These are phyloP conservation scores for Brachystomella parvula DNA, from an alignment of 1,140 invertebrate species.

Conservation along the genomic window DNA sequence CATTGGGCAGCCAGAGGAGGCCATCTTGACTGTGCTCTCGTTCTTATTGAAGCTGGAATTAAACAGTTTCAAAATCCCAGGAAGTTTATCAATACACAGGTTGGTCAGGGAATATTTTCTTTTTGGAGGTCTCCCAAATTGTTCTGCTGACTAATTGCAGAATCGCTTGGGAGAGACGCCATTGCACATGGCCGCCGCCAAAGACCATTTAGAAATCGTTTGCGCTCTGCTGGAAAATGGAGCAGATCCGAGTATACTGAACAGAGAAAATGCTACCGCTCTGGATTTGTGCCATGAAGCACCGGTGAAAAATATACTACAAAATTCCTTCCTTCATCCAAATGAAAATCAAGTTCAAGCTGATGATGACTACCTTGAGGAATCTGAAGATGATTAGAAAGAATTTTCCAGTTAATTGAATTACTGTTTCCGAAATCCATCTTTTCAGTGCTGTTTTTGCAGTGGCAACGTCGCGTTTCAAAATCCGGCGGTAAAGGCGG, in stretches of 20 bases:
- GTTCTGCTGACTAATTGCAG: constrained; percentile 36
- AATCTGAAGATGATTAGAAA: constrained; percentile 18
- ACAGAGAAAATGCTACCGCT: constrained; percentile 50
- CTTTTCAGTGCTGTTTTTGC: not conserved
- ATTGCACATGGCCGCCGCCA: constrained; percentile 50
- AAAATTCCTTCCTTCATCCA: not conserved
- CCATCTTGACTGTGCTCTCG: constrained; percentile 49
- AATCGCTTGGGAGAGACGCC: constrained; percentile 59
- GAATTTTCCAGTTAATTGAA: not conserved
- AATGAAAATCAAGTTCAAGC: not conserved
- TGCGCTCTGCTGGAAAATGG: constrained; percentile 53
- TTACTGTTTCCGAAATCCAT: not conserved
- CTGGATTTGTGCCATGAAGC: constrained; percentile 49
- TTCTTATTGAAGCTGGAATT: constrained; percentile 40
- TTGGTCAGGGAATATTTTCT: not conserved
- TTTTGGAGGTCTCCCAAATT: constrained; percentile 1
- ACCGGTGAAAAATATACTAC: constrained; percentile 44
- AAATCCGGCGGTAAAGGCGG: not conserved
- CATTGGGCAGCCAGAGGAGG: constrained; percentile 47
- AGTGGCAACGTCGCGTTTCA: not conserved
- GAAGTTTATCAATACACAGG: constrained; percentile 43
- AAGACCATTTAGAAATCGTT: constrained; percentile 54
- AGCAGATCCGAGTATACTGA: constrained; percentile 50
- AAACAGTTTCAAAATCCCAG: constrained; percentile 38
- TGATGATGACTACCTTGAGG: constrained; percentile 19